Evolutionary conservation across 2,888 invertebrate genomes (phyloP).

Genomic region (Yponomeuta evonymella): DNA sequence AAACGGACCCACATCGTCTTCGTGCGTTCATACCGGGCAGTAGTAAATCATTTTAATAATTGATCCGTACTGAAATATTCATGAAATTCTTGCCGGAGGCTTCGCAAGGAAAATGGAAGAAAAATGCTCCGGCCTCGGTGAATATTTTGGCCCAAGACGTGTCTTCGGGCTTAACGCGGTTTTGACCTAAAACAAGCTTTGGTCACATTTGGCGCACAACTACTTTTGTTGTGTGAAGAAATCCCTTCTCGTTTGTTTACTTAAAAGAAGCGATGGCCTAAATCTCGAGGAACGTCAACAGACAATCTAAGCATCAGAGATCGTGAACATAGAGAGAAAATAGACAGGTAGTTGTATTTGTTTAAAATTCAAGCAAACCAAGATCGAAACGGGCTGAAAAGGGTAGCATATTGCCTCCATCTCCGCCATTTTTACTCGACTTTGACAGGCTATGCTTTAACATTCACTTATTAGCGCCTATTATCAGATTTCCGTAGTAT

Average conservation of each 20-base stretch:
- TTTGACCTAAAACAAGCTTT: background rate
- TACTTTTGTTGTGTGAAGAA: background rate
- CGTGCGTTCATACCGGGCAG: slow-evolving; percentile 45
- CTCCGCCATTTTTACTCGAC: background rate
- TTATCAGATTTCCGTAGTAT: no score
- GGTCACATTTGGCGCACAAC: slow-evolving; percentile 2
- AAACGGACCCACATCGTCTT: slow-evolving; percentile 39
- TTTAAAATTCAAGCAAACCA: slow-evolving; percentile 2
- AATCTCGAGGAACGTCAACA: background rate
- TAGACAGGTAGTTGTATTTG: background rate
- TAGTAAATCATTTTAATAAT: slow-evolving; percentile 76
- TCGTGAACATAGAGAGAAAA: background rate
- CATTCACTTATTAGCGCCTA: background rate
- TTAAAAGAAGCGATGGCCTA: background rate
- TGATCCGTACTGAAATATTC: slow-evolving; percentile 71
- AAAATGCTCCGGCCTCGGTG: slow-evolving; percentile 51
- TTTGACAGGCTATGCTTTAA: background rate
- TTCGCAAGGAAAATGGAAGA: slow-evolving; percentile 59
- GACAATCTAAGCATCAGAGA: background rate
- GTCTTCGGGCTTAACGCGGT: slow-evolving; percentile 30
- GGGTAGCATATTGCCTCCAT: background rate
- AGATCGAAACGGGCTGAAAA: background rate
- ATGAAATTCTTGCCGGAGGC: slow-evolving; percentile 63
- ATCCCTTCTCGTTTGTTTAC: background rate
- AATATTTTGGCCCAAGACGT: slow-evolving; percentile 52